A percentile compares a stretch with the other conserved stretches of the same genome.
Conservation (phyloP, 1,140 invertebrate species). For the Zaprionus kolodkinae region DNA sequence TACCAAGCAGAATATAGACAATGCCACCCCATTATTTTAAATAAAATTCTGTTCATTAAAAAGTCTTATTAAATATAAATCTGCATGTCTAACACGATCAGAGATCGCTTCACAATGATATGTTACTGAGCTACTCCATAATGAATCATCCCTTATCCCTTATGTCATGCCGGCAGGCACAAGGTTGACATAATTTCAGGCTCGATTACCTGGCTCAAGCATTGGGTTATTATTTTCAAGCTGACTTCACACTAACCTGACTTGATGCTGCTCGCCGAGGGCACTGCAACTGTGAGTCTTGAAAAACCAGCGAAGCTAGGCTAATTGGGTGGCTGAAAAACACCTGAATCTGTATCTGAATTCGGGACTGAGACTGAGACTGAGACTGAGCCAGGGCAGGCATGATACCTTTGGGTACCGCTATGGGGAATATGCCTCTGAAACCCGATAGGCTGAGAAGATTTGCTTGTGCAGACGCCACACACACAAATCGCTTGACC, state of each 20-base stretch:
- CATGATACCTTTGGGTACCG: conserved; percentile 33
- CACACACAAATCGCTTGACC: conserved; percentile 39
- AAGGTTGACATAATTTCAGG: conserved; percentile 31
- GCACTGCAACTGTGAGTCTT: conserved; percentile 50
- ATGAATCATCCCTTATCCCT: conserved; percentile 10
- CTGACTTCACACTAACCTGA: conserved; percentile 54
- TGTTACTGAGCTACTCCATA: not conserved
- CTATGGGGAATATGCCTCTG: conserved; percentile 6
- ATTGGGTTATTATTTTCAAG: conserved; percentile 32
- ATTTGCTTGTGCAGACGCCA: conserved; percentile 49
- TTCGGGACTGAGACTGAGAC: conserved; percentile 9
- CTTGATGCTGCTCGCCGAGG: conserved; percentile 37
- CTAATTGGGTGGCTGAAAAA: conserved; percentile 66
- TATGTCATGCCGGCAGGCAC: conserved; percentile 9
- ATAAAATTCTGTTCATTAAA: too few species aligned
- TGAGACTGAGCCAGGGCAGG: conserved; percentile 14
- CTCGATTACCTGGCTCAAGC: conserved; percentile 42
- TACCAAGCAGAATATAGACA: too few species aligned
- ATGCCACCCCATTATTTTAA: not conserved
- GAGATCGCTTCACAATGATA: not conserved
- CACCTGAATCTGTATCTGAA: conserved; percentile 53
- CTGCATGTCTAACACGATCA: not conserved
- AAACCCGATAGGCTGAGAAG: conserved; percentile 73
- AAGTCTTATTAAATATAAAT: not conserved
- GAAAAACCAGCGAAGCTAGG: conserved; percentile 49